Percentiles rank a stretch among this genome's conserved stretches.
These are phyloP conservation scores for Cancer borealis DNA, from an alignment of 2,888 invertebrate species.

Conservation along the genomic window DNA sequence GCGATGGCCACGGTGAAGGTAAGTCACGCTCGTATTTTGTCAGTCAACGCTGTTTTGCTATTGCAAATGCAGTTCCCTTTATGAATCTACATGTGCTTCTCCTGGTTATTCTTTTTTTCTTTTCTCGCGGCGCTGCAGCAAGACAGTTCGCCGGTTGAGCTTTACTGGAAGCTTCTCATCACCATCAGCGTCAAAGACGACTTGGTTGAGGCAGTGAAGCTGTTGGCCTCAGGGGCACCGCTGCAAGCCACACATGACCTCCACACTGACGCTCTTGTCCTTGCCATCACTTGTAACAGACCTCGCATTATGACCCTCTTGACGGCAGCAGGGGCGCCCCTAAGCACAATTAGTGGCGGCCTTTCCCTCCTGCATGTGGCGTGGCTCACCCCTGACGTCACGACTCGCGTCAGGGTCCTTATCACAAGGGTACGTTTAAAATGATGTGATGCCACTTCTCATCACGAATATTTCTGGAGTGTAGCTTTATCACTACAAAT, in stretches of 20 bases:
- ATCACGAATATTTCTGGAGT: not conserved
- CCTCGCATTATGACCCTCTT: conserved; percentile 42
- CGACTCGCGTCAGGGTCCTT: conserved; percentile 4
- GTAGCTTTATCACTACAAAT: not conserved
- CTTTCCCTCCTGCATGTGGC: conserved; percentile 57
- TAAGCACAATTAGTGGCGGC: conserved; percentile 39
- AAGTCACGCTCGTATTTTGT: not conserved
- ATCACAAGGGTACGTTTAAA: conserved; percentile 40
- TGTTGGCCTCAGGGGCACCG: conserved; percentile 37
- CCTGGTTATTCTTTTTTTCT: too few species aligned
- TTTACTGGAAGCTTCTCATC: conserved; percentile 25
- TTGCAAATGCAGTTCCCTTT: not conserved
- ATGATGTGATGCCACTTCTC: not conserved
- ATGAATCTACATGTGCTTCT: not conserved
- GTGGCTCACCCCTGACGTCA: conserved; percentile 45
- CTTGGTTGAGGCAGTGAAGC: not conserved
- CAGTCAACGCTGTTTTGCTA: not conserved
- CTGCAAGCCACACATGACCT: conserved; percentile 18
- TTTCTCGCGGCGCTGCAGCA: not conserved
- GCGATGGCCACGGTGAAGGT: not conserved
- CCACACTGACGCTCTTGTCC: conserved; percentile 42
- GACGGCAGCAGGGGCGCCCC: conserved; percentile 51
- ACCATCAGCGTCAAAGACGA: conserved; percentile 50
- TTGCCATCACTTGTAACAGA: conserved; percentile 50
- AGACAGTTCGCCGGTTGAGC: not conserved